Percentiles rank a stretch among this genome's conserved stretches.
phyloP scores from a whole-genome alignment of 1,140 invertebrate species.

The Oscheius sp. region DNA sequence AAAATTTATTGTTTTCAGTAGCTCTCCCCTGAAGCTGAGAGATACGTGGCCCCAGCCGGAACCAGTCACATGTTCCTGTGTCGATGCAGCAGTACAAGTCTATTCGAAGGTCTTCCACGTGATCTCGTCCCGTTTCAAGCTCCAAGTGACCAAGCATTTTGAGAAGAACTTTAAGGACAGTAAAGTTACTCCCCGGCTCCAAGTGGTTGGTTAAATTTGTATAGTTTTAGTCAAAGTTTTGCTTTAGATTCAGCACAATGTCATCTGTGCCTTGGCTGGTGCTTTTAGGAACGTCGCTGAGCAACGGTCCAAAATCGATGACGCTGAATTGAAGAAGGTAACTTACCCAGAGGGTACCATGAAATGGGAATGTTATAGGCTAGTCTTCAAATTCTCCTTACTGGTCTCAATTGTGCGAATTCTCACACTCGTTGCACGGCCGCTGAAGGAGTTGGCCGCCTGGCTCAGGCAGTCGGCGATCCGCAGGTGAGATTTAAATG shows the following conservation, averaged over 20 bases:
- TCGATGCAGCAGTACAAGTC: constrained; percentile 85
- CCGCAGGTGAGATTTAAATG: constrained; percentile 61
- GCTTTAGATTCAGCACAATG: constrained; percentile 71
- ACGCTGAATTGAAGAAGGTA: constrained; percentile 5
- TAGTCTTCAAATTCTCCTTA: too few species aligned
- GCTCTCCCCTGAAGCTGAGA: constrained; percentile 27
- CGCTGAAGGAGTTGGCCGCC: constrained; percentile 80
- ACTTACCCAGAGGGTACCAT: too few species aligned
- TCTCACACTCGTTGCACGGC: constrained; percentile 70
- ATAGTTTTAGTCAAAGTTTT: constrained; percentile 78
- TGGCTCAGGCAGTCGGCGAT: constrained; percentile 82
- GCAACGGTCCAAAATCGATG: constrained; percentile 13
- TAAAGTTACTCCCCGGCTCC: constrained; percentile 75
- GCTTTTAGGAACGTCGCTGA: constrained; percentile 17
- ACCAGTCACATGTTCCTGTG: constrained; percentile 90
- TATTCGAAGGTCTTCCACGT: constrained; percentile 90
- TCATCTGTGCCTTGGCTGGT: background rate
- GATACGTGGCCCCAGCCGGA: constrained; percentile 73
- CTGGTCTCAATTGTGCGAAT: background rate
- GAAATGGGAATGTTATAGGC: background rate
- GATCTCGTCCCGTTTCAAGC: constrained; percentile 87
- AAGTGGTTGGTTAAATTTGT: constrained; percentile 52
- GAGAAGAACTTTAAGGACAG: constrained; percentile 67
- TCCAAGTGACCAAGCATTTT: constrained; percentile 96
- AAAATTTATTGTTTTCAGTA: too few species aligned